A percentile compares a stretch with the other conserved stretches of the same genome.
Evolutionary conservation across 1,140 invertebrate species (phyloP).

Genomic region (Nasonia vitripennis): DNA sequence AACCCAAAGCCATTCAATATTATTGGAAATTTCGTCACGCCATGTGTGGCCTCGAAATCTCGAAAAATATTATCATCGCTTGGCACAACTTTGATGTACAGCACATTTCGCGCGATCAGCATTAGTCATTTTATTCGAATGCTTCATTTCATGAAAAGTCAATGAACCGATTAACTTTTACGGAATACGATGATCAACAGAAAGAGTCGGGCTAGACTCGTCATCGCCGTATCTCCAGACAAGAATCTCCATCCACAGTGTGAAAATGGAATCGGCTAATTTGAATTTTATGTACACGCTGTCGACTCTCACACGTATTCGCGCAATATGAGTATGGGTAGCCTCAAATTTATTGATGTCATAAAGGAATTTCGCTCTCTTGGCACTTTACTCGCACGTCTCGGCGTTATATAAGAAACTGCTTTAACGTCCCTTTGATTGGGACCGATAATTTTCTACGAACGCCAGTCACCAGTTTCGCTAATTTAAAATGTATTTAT

Average conservation of each 20-base stretch:
- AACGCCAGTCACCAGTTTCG: not conserved
- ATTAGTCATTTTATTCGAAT: not conserved
- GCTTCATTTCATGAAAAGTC: slow-evolving; percentile 33
- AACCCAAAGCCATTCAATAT: no score
- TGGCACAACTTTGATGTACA: no score
- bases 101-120: no score
- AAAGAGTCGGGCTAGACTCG: slow-evolving; percentile 13
- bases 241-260: slow-evolving; percentile 34
- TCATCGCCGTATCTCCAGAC: not conserved
- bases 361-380: slow-evolving; percentile 40
- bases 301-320: not conserved
- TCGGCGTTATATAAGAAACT: slow-evolving; percentile 8
- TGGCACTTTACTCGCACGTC: not conserved
- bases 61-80: no score
- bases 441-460: slow-evolving; percentile 28
- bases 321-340: slow-evolving; percentile 33
- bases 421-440: slow-evolving; percentile 51
- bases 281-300: slow-evolving; percentile 39
- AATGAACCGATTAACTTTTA: slow-evolving; percentile 41
- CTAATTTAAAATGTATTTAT: no score
- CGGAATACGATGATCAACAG: not conserved
- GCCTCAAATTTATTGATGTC: slow-evolving; percentile 49
- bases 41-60: no score
- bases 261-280: slow-evolving; percentile 48
- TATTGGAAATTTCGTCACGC: no score